Evolutionary conservation across 2,888 invertebrate species (phyloP), one percentile per base, ranked within the genome.

Genomic region (Cheilosia grossa): DNA sequence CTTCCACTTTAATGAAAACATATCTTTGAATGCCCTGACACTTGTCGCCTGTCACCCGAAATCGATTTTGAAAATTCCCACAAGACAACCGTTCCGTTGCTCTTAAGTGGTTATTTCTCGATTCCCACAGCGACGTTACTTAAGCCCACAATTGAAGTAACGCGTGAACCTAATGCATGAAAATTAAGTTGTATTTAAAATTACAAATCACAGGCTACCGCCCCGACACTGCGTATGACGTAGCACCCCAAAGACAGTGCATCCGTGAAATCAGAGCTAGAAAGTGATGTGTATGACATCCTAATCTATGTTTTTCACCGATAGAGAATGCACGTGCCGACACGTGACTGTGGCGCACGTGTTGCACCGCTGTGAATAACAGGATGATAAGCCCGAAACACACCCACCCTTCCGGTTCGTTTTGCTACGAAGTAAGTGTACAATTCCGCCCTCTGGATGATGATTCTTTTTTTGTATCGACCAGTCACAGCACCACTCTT

Each of bases 301-400:
- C 82, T 87, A 87, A 87, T 87, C 87, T 86, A 80, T 83, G 87
- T 82, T 86, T 81, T 85, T 79, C 82, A 87, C 82, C 85, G 87
- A 87, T 87, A 82, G 73, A 66, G 63, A 64, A 61, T 21, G 56
- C 88, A 88, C 88, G 88, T 87, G 88, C 56, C 75, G 87, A 51
- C 88, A 88, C 88, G 88, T 87, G 87, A 74, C 83, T 59, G 51
- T 56, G 27, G 49, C 77, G 87, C 87, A 87, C 88, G 87, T 87
- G 88, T 82, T 85, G 78, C 79, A 86, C 81, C 83, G 66, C 88
- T 87, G 88, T 86, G 87, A 86, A 87, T 87, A 87, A 87, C 87
- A 87, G 87, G 74, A 86, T 82, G 87, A 87, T 87, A 87, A 82
- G 83, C 87, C 67, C 40, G 72, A 47, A 67, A 80, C 69, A 73